Evolutionary conservation across 2,888 invertebrate genomes (phyloP), one percentile per base, ranked within the genome.

Genomic region (Apodemia duryi): DNA sequence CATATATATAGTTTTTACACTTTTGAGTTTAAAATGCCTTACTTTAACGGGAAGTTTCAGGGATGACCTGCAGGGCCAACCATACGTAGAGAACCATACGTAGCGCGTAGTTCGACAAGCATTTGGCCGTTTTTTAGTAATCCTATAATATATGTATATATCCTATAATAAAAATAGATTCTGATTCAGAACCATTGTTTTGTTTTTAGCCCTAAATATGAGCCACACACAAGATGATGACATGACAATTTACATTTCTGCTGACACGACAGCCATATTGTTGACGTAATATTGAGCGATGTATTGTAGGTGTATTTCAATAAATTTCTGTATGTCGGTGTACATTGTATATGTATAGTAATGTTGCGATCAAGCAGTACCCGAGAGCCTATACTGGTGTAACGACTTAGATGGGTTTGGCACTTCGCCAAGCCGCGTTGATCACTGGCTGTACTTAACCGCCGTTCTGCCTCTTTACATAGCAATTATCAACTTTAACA

Each of bases 351-450:
- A 66, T 66, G 67, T 65, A 65, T 67, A 57, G 67, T 64, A 67
- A 52, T 68, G 65, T 65, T 62, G 63, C 68, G 65, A 66, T 63
- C 66, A 49, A 66, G 68, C 62, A 66, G 41, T 63, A 54, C 63
- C 57, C 67, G 60, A 66, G 69, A 67, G 62, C 64, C 67, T 71
- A 73, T 73, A 74, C 71, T 76, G 79, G 77, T 49, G 64, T 65
- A 71, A 72, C 73, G 73, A 73, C 69, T 72, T 69, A 72, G 70
- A 67, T 73, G 76, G 72, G 74, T 67, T 76, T 86, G 87, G 87
- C 86, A 77, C 64, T 46, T 65, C 77, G 86, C 87, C 86, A 86
- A 76, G 67, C 67, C 72, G 72, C 71, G 69, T 68, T 67, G 65
- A 67, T 67, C 66, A 65, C 67, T 65, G 65, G 65, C 67, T 68